Evolutionary conservation across 2,113 vertebrate genomes (phyloP).

Genomic region (Acanthisitta chloris): DNA sequence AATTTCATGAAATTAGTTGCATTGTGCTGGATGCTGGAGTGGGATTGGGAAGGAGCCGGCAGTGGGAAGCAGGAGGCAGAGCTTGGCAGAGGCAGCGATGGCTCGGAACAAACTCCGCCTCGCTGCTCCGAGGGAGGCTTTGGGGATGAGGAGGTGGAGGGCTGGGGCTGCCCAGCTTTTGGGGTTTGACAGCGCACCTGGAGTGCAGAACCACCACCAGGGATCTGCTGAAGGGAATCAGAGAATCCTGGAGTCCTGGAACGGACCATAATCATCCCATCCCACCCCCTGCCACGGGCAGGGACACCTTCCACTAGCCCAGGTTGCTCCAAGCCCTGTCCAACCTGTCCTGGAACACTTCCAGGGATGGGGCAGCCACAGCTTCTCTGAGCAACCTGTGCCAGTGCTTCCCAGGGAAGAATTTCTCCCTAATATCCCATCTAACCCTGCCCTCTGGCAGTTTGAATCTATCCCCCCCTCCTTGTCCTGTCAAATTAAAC

Average conservation of each 20-base stretch:
- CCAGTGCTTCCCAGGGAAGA: not conserved
- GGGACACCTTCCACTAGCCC: not conserved
- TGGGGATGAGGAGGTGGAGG: not conserved
- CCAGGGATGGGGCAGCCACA: not conserved
- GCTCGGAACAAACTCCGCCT: not conserved
- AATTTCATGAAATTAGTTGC: not conserved
- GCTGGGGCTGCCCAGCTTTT: not conserved
- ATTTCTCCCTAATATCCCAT: not conserved
- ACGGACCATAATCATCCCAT: not conserved
- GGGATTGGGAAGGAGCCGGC: not conserved
- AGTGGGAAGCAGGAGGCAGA: conserved; percentile 2
- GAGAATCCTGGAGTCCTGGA: not conserved
- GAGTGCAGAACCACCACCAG: not conserved
- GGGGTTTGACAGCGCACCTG: not conserved
- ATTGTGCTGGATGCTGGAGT: not conserved
- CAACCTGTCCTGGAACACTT: accelerated
- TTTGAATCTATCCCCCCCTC: not conserved
- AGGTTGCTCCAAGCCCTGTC: accelerated
- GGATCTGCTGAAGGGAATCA: not conserved
- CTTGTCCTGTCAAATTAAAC: not conserved
- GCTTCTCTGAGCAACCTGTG: not conserved
- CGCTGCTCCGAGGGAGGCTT: not conserved
- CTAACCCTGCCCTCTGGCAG: not conserved
- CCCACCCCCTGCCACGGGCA: not conserved
- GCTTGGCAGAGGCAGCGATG: not conserved